Conservation (phyloP, 2,113 vertebrate species). For the Nyctereutes procyonoides region DNA sequence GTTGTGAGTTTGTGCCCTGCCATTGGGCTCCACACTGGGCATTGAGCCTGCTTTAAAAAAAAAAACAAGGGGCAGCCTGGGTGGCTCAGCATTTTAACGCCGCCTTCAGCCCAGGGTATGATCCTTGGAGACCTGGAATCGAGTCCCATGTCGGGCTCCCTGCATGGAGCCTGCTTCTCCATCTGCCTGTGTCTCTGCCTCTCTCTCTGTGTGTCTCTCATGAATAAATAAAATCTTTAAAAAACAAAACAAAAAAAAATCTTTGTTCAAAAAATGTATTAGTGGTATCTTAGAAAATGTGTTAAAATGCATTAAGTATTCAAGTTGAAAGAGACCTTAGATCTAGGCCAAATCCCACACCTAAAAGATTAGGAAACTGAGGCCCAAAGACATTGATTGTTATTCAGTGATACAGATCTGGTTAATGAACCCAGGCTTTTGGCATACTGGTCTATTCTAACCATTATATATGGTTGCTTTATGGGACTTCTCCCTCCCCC, state of each 20-base stretch:
- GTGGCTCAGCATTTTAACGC: too few species aligned
- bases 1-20: too few species aligned
- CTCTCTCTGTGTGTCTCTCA: too few species aligned
- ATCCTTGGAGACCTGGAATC: too few species aligned
- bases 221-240: too few species aligned
- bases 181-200: too few species aligned
- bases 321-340: background rate
- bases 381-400: background rate
- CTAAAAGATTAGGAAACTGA: slow-evolving; percentile 16
- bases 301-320: background rate
- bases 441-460: background rate
- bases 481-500: background rate
- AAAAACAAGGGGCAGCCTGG: too few species aligned
- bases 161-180: too few species aligned
- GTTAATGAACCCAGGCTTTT: slow-evolving; percentile 18
- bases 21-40: too few species aligned
- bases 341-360: background rate
- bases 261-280: slow-evolving; percentile 5
- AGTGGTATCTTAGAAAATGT: slow-evolving; percentile 24
- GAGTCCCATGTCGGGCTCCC: too few species aligned
- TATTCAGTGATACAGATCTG: background rate
- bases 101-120: too few species aligned
- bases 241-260: background rate
- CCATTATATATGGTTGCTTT: background rate
- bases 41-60: too few species aligned